Conservation (phyloP, 2,113 vertebrate species). For the Nanger granti region DNA sequence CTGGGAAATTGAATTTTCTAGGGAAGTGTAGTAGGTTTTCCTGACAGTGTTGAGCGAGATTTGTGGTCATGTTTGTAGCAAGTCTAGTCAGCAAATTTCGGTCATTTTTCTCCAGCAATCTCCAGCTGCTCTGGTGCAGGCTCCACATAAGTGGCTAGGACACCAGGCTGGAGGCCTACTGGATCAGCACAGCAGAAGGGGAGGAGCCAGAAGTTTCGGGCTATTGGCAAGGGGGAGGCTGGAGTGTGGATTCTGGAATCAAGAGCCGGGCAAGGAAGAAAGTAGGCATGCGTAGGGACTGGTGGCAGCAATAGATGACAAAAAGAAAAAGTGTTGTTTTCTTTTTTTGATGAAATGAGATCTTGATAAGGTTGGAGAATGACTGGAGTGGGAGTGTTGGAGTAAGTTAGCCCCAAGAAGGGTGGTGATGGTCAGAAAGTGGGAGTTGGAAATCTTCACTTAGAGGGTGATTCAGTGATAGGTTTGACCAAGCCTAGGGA, state of each 20-base stretch:
- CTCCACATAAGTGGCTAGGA: neutral
- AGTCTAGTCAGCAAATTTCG: slow-evolving; percentile 43
- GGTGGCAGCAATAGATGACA: neutral
- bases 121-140: neutral
- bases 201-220: neutral
- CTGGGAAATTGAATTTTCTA: slow-evolving; percentile 59
- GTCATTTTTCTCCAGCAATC: slow-evolving; percentile 47
- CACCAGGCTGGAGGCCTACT: neutral
- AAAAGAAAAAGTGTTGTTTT: neutral
- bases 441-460: neutral
- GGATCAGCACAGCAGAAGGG: neutral
- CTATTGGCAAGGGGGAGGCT: neutral
- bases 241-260: neutral
- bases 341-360: neutral
- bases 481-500: neutral
- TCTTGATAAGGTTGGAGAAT: neutral
- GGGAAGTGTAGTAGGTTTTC: slow-evolving; percentile 29
- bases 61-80: slow-evolving; percentile 42
- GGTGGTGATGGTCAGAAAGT: neutral
- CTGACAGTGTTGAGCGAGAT: slow-evolving; percentile 58
- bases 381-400: neutral
- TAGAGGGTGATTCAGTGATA: neutral
- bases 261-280: neutral
- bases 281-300: neutral
- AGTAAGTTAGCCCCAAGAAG: neutral